Percentiles rank a stretch among this genome's conserved stretches.
Evolutionary conservation across 2,888 invertebrate genomes (phyloP).

Genomic region (Eurois occulta): DNA sequence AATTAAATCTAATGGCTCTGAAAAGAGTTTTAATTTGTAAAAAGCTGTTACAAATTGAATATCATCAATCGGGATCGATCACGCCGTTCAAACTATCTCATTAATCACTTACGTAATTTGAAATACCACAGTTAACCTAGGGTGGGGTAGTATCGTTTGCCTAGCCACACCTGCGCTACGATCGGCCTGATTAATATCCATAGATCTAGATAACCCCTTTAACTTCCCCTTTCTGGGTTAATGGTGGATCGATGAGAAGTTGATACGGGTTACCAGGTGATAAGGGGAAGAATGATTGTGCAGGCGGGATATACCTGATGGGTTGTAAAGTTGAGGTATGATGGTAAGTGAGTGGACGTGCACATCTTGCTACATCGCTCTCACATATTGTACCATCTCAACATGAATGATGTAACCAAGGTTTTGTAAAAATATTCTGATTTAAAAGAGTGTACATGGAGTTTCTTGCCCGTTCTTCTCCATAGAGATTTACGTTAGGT

Average conservation of each 20-base stretch:
- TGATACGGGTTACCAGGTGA: neutral
- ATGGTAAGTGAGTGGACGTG: neutral
- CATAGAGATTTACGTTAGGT: no score
- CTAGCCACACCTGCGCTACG: conserved; percentile 72
- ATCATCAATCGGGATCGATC: neutral
- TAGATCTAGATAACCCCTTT: conserved; percentile 61
- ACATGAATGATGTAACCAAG: no score
- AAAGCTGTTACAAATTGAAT: neutral
- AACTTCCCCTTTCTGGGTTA: conserved; percentile 58
- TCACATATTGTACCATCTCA: no score
- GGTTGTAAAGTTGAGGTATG: neutral
- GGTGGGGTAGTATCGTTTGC: conserved; percentile 58
- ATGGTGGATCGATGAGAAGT: conserved; percentile 41
- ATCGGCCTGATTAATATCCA: conserved; percentile 54
- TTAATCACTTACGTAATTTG: conserved; percentile 21
- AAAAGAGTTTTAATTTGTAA: neutral
- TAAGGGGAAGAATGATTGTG: neutral
- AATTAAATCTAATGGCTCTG: no score
- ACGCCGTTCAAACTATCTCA: neutral
- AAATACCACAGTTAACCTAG: neutral
- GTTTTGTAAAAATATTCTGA: no score
- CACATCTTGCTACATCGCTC: no score
- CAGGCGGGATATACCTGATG: neutral
- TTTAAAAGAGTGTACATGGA: no score
- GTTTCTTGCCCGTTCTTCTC: no score